Evolutionary conservation across 1,140 invertebrate species (phyloP), one percentile per base, ranked within the genome.

Genomic region (Formica exsecta): DNA sequence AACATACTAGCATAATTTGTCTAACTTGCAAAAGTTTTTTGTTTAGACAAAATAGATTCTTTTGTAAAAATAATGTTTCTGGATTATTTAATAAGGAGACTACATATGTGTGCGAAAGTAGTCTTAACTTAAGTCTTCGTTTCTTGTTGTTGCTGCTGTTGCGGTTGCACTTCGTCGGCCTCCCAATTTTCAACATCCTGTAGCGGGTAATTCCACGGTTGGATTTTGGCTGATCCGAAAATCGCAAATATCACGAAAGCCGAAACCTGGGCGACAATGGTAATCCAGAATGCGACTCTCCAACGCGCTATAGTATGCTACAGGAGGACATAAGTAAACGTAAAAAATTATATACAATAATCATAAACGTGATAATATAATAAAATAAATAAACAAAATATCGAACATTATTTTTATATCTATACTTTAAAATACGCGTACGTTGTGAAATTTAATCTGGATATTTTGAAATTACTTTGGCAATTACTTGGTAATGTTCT

Each of bases 251-350:
- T 95, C 0, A 97, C 8, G 71, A 97, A 97, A 89, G 98, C 97
- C 2, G 97, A 87, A 1, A 96, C 75, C 89, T 98, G 98, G 0
- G 98, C 93, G 0, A 92, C 96, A 59, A 98, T 96, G 0, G 97
- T 97, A 0, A 98, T 97, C 95, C 96, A 98, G 95, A 99, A 98
- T 61, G 98, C 97, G 6, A 97, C 95, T 29, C 97, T 96, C 98
- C 98, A 99, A 11, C 97, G 96, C 32, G 93, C 95, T 85, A 98
- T 96, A 0, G 97, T 97, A 95, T 97, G 96, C 98, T 98, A 92
- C 36, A 96, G 96, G 90, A 84, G 71, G 51, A 64, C 61, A 85
- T 51, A 22, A 51, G 5, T 19, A 51, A 51, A 51, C 48, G 3
- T 51, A 51, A 51, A 51, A 19, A 51, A 51, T 51, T 19, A 19